A percentile compares a stretch with the other conserved stretches of the same genome.
phyloP scores from a whole-genome alignment of 2,888 invertebrate genomes.

The Lasioglossum morio region DNA sequence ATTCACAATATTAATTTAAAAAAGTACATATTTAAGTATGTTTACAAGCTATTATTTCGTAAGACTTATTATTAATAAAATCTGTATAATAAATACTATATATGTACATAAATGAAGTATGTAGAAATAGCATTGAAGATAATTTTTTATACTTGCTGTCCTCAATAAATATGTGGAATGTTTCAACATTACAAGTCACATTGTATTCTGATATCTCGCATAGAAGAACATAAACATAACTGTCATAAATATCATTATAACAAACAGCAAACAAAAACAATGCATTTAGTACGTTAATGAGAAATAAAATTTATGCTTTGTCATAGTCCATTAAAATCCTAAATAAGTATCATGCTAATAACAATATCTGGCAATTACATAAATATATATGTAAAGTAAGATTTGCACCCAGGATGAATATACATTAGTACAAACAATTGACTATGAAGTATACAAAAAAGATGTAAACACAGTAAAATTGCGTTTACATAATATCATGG shows the following conservation, averaged over 20 bases:
- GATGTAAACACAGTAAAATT: slow-evolving; percentile 38
- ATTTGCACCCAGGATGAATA: slow-evolving; percentile 37
- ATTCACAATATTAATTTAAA: slow-evolving; percentile 33
- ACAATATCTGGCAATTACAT: slow-evolving; percentile 27
- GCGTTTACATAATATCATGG: slow-evolving; percentile 40
- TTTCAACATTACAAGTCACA: slow-evolving; percentile 28
- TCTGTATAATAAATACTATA: slow-evolving; percentile 51
- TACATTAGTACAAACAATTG: slow-evolving; percentile 50
- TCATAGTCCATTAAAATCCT: slow-evolving; percentile 36
- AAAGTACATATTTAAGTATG: slow-evolving; percentile 47
- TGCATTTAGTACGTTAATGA: slow-evolving; percentile 37
- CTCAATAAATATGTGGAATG: slow-evolving; percentile 39
- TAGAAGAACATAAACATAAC: slow-evolving; percentile 9
- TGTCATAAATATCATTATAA: slow-evolving; percentile 25
- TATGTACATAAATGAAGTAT: slow-evolving; percentile 45
- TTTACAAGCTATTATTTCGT: slow-evolving; percentile 37
- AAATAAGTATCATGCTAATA: slow-evolving; percentile 41
- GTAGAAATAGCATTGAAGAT: slow-evolving; percentile 26
- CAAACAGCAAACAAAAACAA: slow-evolving; percentile 32
- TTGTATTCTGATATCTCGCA: slow-evolving; percentile 21
- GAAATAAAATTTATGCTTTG: slow-evolving; percentile 23
- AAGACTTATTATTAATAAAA: slow-evolving; percentile 28
- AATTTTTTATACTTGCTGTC: slow-evolving; percentile 37
- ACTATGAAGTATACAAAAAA: slow-evolving; percentile 46
- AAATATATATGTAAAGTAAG: slow-evolving; percentile 27